These are phyloP conservation scores for Chrysolina americana DNA, from an alignment of 2,888 invertebrate species.

Conservation along the genomic window DNA sequence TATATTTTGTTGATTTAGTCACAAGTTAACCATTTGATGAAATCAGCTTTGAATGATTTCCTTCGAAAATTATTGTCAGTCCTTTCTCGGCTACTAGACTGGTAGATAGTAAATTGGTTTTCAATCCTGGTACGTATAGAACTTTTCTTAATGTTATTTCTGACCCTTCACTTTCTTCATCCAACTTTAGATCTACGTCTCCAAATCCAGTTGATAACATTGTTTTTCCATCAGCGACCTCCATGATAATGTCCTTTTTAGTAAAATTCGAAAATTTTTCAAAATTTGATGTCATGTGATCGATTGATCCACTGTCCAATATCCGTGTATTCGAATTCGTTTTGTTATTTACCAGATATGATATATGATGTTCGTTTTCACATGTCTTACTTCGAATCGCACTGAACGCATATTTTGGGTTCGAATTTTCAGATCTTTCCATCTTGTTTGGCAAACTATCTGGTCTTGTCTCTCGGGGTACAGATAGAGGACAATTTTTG, in stretches of 20 bases:
- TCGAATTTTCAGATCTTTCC: not conserved
- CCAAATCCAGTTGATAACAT: conserved; percentile 5
- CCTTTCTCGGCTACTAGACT: conserved; percentile 20
- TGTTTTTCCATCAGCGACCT: not conserved
- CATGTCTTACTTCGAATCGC: not conserved
- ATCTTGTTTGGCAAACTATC: not conserved
- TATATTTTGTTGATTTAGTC: not conserved
- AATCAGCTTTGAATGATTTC: conserved; percentile 5
- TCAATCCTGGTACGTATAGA: conserved; percentile 15
- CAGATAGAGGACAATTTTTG: conserved; percentile 7
- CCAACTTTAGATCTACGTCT: not conserved
- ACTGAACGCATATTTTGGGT: conserved; percentile 13
- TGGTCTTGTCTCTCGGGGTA: not conserved
- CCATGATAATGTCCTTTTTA: not conserved
- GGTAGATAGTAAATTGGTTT: conserved; percentile 8
- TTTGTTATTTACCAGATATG: conserved; percentile 1
- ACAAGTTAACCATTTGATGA: not conserved
- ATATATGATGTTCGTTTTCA: not conserved
- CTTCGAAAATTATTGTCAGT: conserved; percentile 5
- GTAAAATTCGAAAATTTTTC: conserved; percentile 7
- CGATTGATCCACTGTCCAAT: conserved; percentile 2
- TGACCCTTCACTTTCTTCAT: not conserved
- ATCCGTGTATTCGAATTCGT: conserved; percentile 18
- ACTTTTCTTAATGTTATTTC: not conserved
- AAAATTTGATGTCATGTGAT: conserved; percentile 4